A percentile compares a stretch with the other conserved stretches of the same genome.
Conservation (phyloP, 1,140 invertebrate genomes). For the Cydia pomonella region DNA sequence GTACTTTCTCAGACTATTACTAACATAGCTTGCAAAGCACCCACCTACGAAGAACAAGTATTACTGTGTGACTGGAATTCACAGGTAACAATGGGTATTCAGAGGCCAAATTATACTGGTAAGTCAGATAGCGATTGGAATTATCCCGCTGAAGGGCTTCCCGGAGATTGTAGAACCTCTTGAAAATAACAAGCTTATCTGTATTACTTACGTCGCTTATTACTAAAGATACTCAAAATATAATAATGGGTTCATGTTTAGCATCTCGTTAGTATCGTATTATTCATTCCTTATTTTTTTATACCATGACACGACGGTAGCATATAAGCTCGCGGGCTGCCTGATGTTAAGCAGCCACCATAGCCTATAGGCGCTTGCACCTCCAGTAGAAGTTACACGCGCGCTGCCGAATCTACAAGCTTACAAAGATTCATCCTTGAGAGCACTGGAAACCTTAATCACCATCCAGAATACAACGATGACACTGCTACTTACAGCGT, state of each 20-base stretch:
- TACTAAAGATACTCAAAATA: conserved; percentile 2
- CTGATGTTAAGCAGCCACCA: no score
- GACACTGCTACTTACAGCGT: no score
- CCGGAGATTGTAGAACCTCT: neutral
- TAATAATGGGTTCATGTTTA: neutral
- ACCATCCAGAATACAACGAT: no score
- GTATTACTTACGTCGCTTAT: conserved; percentile 8
- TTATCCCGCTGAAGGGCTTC: neutral
- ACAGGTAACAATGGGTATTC: neutral
- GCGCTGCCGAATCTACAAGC: no score
- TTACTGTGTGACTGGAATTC: neutral
- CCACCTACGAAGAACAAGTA: no score
- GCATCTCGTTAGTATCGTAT: neutral
- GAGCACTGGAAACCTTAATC: no score
- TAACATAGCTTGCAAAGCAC: neutral
- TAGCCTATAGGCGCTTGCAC: no score
- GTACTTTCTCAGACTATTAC: neutral
- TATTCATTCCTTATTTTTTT: neutral
- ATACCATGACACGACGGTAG: neutral
- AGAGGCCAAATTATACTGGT: neutral
- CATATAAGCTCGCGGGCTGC: neutral
- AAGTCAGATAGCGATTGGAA: neutral
- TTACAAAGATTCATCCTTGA: no score
- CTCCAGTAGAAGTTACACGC: no score
- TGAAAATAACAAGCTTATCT: conserved; percentile 13